Base-by-base conservation (phyloP, 2,888 invertebrate genomes). In the Acleris holmiana region DNA sequence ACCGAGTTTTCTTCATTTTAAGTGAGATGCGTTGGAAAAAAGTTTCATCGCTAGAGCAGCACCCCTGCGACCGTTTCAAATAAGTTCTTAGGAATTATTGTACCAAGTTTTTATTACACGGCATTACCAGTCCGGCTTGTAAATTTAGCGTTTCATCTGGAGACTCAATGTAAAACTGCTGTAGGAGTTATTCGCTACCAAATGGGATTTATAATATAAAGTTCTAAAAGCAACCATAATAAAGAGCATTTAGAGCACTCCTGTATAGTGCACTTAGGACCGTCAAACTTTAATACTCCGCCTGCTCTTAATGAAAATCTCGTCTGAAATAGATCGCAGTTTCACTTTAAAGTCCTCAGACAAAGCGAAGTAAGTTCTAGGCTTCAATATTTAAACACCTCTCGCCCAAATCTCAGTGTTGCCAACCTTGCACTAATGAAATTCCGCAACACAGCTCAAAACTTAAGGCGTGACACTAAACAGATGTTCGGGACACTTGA, bases 11-110 rank as follows among this genome's bases (percentile, higher is more conserved):
- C 63, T 70, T 67, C 64, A 68, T 73, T 71, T 71, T 69, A 68
- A 70, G 67, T 65, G 65, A 73, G 68, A 65, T 59, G 61, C 51
- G 51, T 57, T 21, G 57, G 50, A 62, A 57, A 63, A 62, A 63
- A 59, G 59, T 50, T 59, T 41, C 19, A 17, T 13, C 44, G 44
- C 46, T 46, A 40, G n/a, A 62, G 44, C 48, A 10, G 62, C 55
- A 62, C 49, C 48, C 57, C 50, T 47, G 57, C 57, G 60, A 55
- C 44, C 59, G 44, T 64, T 64, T 64, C 47, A 58, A 65, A 54
- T 65, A 71, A 72, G 68, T 70, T 76, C 44, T 61, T 59, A 65
- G 67, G 72, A 64, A 63, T 69, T 72, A 74, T 74, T 69, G 69
- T 68, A 70, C 62, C 49, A 67, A 72, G 70, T 77, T 72, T 72